Evolutionary conservation across 1,140 invertebrate genomes (phyloP), one percentile per base, ranked within the genome.

Genomic region (Diuraphis noxia): DNA sequence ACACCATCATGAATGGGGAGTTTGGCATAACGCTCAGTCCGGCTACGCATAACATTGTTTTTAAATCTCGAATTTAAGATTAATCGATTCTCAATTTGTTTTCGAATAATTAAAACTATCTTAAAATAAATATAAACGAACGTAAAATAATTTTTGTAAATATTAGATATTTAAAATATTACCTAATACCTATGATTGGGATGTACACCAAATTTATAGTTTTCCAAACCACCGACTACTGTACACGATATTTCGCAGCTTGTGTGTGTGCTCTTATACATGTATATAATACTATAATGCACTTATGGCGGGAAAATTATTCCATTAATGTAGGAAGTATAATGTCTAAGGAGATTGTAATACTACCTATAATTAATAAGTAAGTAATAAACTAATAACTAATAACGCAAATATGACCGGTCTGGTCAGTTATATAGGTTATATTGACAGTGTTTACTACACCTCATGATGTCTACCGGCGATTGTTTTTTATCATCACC

Each of bases 11-110:
- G 93, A 94, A 94, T 43, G 96, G 96, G 21, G 95, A 95, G 34
- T 96, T 95, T 92, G 97, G 97, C 30, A 95, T 97, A 8, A 97
- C 96, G 2, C 93, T 97, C 36, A 46, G 77, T 38, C 89, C 89
- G 8, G 89, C 52, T 2, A 25, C 13, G 8, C 89, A 91, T 6
- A 82, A 49, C 9, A 40, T 91, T 21, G 52, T 49, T 36, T 91
- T 91, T 40, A 82, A 91, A 91, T 49, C 77, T 81, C 77, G 89
- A 40, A 30, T 88, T 63, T 88, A 88, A 63, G 25, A 82, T n/a
- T 4, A 72, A 72, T n/a, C 13, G 56, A 5, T 19, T 17, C 5
- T 0, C 4, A 72, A n/a, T 72, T 72, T n/a, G 9, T 72, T 72
- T 72, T 72, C 4, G 13, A 72, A 5, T n/a, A 30, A 72, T 72